Evolutionary conservation across 2,113 vertebrate genomes (phyloP).

Genomic region (Himantopus leucocephalus): DNA sequence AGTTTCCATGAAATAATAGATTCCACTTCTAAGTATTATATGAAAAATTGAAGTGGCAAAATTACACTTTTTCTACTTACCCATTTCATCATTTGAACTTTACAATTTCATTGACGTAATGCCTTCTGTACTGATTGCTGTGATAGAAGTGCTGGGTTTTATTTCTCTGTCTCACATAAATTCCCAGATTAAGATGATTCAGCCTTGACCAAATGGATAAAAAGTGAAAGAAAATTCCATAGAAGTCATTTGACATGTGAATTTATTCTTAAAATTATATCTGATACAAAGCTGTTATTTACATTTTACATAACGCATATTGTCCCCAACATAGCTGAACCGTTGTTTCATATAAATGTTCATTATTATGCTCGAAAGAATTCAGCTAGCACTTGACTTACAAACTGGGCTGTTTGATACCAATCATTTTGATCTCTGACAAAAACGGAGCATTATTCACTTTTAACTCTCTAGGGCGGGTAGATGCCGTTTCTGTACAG

Average conservation of each 20-base stretch:
- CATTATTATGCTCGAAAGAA: neutral
- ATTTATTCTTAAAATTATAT: constrained; percentile 7
- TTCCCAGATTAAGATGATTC: constrained; percentile 38
- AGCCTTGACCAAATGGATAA: constrained; percentile 40
- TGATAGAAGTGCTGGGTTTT: neutral
- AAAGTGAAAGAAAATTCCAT: constrained; percentile 28
- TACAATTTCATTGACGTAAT: neutral
- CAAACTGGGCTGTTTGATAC: neutral
- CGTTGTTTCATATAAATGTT: neutral
- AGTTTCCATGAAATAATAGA: neutral
- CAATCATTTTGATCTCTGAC: neutral
- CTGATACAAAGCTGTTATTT: constrained; percentile 1
- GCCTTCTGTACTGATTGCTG: neutral
- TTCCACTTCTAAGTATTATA: neutral
- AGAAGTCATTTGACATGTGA: neutral
- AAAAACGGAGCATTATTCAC: neutral
- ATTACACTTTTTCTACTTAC: neutral
- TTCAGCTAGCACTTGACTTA: neutral
- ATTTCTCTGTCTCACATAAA: neutral
- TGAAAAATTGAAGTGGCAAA: neutral
- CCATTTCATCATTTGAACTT: constrained; percentile 42
- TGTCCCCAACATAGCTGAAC: neutral
- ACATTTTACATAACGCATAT: neutral
- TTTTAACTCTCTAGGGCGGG: neutral
- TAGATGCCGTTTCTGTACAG: neutral